phyloP scores from a whole-genome alignment of 2,888 invertebrate species.

The Strigamia maritima region DNA sequence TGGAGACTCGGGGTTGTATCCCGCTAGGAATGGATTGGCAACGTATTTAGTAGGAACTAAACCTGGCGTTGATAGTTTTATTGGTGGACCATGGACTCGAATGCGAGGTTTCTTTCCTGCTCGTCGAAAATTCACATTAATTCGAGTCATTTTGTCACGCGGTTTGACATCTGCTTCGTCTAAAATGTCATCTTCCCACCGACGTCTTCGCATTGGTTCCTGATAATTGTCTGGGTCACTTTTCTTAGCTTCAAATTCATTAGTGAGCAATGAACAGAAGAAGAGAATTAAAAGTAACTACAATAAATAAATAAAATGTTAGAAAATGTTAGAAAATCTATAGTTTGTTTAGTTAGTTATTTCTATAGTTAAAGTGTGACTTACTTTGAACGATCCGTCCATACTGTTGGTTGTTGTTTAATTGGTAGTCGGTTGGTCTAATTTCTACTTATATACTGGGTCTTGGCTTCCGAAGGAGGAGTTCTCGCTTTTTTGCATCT shows the following conservation, averaged over 20 bases:
- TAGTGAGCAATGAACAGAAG: neutral
- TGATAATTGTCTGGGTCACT: neutral
- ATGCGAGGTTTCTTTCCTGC: neutral
- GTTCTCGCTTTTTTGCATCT: neutral
- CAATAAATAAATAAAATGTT: neutral
- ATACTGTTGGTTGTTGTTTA: neutral
- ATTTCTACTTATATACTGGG: neutral
- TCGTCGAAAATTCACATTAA: neutral
- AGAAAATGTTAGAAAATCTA: no score
- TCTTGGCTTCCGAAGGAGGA: neutral
- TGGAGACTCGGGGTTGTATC: neutral
- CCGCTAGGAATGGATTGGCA: neutral
- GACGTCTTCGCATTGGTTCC: neutral
- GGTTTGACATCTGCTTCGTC: neutral
- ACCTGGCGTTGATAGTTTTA: neutral
- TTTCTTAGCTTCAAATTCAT: neutral
- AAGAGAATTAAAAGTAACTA: neutral
- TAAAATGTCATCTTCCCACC: neutral
- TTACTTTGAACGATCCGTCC: neutral
- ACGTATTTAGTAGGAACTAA: neutral
- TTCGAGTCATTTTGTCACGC: neutral
- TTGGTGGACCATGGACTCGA: neutral
- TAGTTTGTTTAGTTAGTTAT: neutral
- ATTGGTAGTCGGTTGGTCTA: neutral
- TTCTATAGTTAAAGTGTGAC: no score